phyloP scores from a whole-genome alignment of 2,113 vertebrate species.

The Gadus chalcogrammus region DNA sequence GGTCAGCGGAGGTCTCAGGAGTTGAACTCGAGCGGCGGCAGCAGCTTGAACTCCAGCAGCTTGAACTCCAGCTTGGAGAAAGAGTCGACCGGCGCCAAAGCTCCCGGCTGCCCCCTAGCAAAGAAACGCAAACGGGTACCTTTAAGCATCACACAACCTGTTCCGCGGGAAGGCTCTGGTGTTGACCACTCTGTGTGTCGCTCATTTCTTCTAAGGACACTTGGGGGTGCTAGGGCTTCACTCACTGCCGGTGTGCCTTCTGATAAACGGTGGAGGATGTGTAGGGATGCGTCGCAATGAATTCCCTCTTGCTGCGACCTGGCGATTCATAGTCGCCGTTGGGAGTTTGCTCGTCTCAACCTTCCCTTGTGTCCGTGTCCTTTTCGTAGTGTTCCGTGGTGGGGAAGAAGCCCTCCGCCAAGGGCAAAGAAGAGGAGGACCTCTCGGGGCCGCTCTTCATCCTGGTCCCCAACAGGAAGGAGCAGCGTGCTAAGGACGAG shows the following conservation, averaged over 20 bases:
- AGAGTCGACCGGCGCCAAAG: neutral
- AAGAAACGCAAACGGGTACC: neutral
- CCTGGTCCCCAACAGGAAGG: slow-evolving; percentile 83
- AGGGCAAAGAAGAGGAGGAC: slow-evolving; percentile 86
- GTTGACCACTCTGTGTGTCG: neutral
- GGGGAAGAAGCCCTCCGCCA: slow-evolving; percentile 79
- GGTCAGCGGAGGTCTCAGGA: slow-evolving; percentile 9
- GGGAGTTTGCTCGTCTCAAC: neutral
- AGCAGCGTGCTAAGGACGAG: slow-evolving; percentile 86
- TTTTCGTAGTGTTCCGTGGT: slow-evolving; percentile 66
- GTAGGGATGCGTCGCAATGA: too few species aligned
- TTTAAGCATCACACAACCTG: neutral
- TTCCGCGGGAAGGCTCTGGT: neutral
- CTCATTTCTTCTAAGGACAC: neutral
- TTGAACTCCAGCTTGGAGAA: neutral
- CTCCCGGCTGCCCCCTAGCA: neutral
- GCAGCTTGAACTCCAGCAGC: neutral
- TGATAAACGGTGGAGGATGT: too few species aligned
- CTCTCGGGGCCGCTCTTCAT: slow-evolving; percentile 84
- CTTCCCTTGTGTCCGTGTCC: neutral
- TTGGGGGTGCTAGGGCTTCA: neutral
- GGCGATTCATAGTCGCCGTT: neutral
- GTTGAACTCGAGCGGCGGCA: neutral
- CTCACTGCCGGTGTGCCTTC: neutral
- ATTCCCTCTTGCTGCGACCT: neutral